These are phyloP conservation scores for Dynastes hyllus DNA, from an alignment of 2,888 invertebrate genomes.

Conservation along the genomic window DNA sequence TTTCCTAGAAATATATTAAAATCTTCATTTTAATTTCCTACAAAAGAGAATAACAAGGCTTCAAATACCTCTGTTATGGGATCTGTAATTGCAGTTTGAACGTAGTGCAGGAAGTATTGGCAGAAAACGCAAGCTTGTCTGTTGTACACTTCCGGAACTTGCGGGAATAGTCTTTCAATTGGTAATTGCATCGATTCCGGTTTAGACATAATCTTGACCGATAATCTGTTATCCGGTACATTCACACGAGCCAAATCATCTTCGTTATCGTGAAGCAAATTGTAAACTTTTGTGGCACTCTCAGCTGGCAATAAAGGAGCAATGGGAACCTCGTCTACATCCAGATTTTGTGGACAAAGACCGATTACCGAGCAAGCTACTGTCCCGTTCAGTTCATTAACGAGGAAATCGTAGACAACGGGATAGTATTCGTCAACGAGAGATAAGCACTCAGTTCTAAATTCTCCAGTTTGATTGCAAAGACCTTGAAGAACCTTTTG, in stretches of 20 bases:
- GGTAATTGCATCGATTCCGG: constrained; percentile 72
- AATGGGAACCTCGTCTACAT: constrained; percentile 68
- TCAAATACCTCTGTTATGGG: constrained; percentile 78
- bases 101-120: constrained; percentile 86
- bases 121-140: constrained; percentile 83
- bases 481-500: constrained; percentile 83
- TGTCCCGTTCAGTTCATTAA: constrained; percentile 80
- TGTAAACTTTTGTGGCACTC: constrained; percentile 70
- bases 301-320: constrained; percentile 77
- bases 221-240: constrained; percentile 39
- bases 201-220: constrained; percentile 54
- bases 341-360: constrained; percentile 74
- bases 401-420: constrained; percentile 81
- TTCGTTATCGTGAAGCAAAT: constrained; percentile 54
- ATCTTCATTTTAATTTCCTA: background rate
- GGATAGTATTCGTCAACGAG: constrained; percentile 87
- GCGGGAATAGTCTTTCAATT: constrained; percentile 72
- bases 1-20: constrained; percentile 72
- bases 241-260: constrained; percentile 45
- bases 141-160: constrained; percentile 65
- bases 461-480: constrained; percentile 85
- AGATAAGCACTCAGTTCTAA: constrained; percentile 82
- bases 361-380: constrained; percentile 82
- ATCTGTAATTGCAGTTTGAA: constrained; percentile 83
- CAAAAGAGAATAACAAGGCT: constrained; percentile 9